These are phyloP conservation scores for Brachymystax lenok DNA, from an alignment of 2,797 vertebrate species.

Conservation along the genomic window DNA sequence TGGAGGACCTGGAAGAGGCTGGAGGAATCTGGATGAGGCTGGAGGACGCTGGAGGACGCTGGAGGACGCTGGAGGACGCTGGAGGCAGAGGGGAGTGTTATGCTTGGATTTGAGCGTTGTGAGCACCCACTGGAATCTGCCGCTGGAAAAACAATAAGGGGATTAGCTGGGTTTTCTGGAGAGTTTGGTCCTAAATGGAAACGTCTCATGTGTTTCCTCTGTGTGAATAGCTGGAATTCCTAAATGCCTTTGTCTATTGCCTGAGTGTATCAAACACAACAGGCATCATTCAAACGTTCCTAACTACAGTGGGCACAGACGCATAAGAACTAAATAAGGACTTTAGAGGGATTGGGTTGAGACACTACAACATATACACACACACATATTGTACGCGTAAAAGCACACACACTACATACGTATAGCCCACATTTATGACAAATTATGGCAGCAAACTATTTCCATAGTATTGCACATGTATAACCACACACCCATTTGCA, in stretches of 20 bases:
- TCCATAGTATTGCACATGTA: conserved; percentile 24
- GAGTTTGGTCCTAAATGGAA: conserved; percentile 90
- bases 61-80: conserved; percentile 10
- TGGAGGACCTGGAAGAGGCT: not conserved
- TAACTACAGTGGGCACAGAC: conserved; percentile 30
- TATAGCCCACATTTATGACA: not conserved
- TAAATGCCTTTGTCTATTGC: conserved; percentile 90
- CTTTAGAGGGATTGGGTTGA: conserved; percentile 9
- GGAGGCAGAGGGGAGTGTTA: conserved; percentile 69
- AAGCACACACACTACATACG: not conserved
- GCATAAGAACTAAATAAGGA: conserved; percentile 28
- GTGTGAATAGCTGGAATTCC: conserved; percentile 85
- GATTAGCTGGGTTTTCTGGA: conserved; percentile 89
- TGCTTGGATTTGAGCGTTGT: conserved; percentile 84
- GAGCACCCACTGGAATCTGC: conserved; percentile 86
- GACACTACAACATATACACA: not conserved
- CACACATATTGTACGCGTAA: not conserved
- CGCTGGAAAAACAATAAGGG: conserved; percentile 93
- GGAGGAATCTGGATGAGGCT: conserved; percentile 61
- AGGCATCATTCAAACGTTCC: conserved; percentile 24
- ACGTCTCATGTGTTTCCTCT: conserved; percentile 96
- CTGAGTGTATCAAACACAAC: conserved; percentile 63
- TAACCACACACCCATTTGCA: conserved; percentile 30
- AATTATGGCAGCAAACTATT: too few species aligned
- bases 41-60: conserved; percentile 58